Conservation (phyloP, 2,113 vertebrate species). For the Calyptomena viridis region DNA sequence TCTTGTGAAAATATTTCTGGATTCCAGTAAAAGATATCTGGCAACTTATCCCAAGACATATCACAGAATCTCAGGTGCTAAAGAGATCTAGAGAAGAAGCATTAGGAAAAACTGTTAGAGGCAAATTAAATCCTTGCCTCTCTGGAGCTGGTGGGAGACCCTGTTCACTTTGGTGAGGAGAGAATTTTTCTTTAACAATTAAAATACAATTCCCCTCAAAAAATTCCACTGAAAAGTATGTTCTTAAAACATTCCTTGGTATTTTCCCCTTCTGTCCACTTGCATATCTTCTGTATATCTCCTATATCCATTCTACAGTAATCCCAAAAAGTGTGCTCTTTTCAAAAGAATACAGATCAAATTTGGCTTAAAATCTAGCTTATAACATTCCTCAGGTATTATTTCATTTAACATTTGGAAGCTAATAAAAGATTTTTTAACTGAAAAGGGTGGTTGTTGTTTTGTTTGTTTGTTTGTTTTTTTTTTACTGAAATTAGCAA, state of each 20-base stretch:
- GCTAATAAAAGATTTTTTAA: not conserved
- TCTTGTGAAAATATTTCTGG: not conserved
- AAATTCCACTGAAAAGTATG: not conserved
- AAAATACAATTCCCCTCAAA: not conserved
- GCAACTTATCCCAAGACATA: not conserved
- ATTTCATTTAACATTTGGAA: conserved; percentile 20
- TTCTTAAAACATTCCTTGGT: not conserved
- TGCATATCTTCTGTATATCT: not conserved
- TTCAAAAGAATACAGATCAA: not conserved
- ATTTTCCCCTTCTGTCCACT: not conserved
- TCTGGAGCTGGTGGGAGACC: not conserved
- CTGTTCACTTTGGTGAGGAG: not conserved
- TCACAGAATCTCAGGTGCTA: not conserved
- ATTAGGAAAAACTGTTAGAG: not conserved
- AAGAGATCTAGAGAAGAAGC: not conserved
- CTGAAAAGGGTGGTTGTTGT: not conserved
- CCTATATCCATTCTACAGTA: not conserved
- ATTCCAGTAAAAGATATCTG: not conserved
- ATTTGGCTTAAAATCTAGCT: not conserved
- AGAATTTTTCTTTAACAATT: not conserved
- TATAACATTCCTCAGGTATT: conserved; percentile 32
- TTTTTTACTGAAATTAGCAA: not conserved
- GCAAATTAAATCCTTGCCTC: not conserved
- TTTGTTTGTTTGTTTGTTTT: not conserved
- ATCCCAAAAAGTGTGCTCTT: not conserved